Evolutionary conservation across 1,140 invertebrate species (phyloP).

Genomic region (Psilanteris sp.): DNA sequence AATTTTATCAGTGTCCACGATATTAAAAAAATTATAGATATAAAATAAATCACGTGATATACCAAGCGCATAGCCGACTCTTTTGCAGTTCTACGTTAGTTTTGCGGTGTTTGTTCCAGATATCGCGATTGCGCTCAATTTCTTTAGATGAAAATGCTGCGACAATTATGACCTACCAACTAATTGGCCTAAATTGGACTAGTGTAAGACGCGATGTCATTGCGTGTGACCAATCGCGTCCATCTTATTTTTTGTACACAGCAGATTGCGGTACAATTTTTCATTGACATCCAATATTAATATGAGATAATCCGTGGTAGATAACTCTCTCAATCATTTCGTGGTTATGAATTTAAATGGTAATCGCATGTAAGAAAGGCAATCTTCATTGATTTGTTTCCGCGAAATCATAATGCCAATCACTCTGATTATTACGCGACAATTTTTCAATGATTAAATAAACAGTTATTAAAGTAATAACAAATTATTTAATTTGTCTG

Average conservation of each 20-base stretch:
- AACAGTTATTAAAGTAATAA: no score
- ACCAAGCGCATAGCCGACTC: no score
- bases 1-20: no score
- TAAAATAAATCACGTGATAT: not conserved
- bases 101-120: constrained; percentile 46
- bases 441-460: no score
- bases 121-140: constrained; percentile 57
- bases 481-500: no score
- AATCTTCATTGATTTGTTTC: no score
- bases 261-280: constrained; percentile 13
- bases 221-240: constrained; percentile 21
- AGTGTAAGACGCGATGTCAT: constrained; percentile 62
- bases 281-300: constrained; percentile 36
- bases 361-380: not conserved
- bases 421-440: no score
- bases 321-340: constrained; percentile 5
- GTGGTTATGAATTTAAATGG: constrained; percentile 15
- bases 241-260: constrained; percentile 10
- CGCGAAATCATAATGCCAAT: no score
- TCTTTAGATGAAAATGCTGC: constrained; percentile 56
- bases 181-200: constrained; percentile 79
- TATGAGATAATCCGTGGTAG: constrained; percentile 38
- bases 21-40: not conserved
- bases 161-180: constrained; percentile 73
- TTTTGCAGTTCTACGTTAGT: constrained; percentile 40